Evolutionary conservation across 1,140 invertebrate genomes (phyloP), one percentile per base, ranked within the genome.

Genomic region (Drosophila ohnishii): DNA sequence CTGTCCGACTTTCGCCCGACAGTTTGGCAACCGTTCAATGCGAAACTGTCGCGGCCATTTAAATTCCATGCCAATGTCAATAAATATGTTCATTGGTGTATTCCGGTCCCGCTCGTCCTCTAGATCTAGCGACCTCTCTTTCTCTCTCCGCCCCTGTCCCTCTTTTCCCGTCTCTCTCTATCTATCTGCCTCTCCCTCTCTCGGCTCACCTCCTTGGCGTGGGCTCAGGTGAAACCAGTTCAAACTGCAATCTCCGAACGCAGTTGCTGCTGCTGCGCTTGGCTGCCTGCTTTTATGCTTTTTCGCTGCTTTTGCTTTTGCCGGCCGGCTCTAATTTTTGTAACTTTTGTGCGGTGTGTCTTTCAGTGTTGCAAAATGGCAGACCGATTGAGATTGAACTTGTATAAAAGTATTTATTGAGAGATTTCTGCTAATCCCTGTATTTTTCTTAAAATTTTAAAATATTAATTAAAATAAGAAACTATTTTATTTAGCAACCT

Each of bases 311-410:
- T 45, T 45, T 59, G 57, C 40, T 59, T 45, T 47, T 59, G 82
- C 82, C 82, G 82, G 83, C 83, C 82, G 78, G 82, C 75, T 80
- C 55, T 69, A 65, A 61, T 77, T 78, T 56, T 59, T 48, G 45
- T 30, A 44, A 39, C 51, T 37, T 35, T 34, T 19, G 25, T 14
- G 16, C 35, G 22, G 22, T 37, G 51, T 50, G 11, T 16, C 57
- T 6, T 9, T 56, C 42, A 45, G 39, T 28, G 50, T 51, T 75
- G 59, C 22, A 32, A 61, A 32, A 13, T 35, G 14, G 3, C 19
- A 22, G 13, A 28, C 5, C 28, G 2, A 11, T 16, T 16, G 7
- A 28, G 22, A 22, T 22, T 22, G 22, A 22, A 19, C 19, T 19
- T 19, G 19, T 19, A 19, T 14, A 1, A 22, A 13, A 13, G 10